Evolutionary conservation across 92 coral and sea anemone species (phyloP).

Genomic region (Epizoanthus stellaris): DNA sequence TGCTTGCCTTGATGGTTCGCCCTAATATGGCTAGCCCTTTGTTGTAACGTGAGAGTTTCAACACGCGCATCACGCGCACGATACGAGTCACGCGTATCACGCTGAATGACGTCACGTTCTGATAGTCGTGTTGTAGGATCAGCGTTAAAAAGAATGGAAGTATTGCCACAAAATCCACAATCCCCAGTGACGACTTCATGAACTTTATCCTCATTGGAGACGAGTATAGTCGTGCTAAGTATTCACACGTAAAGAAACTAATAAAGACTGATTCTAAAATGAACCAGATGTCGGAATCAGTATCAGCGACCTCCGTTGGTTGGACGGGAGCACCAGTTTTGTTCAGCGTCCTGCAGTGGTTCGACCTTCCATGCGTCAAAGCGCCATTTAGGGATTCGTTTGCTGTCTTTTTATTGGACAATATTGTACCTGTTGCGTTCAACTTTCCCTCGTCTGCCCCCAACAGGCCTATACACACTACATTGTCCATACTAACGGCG

Average conservation of each 20-base stretch:
- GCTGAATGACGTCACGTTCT: slow-evolving; percentile 74
- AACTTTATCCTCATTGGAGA: slow-evolving; percentile 73
- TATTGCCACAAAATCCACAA: slow-evolving; percentile 83
- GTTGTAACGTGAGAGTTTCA: slow-evolving; percentile 87
- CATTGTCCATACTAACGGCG: neutral
- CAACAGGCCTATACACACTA: neutral
- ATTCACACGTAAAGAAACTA: slow-evolving; percentile 80
- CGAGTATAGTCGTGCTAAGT: slow-evolving; percentile 66
- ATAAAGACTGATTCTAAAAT: slow-evolving; percentile 74
- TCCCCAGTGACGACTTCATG: slow-evolving; percentile 72
- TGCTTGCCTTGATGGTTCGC: slow-evolving; percentile 71
- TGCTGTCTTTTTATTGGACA: neutral
- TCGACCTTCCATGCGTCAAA: neutral
- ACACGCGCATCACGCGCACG: slow-evolving; percentile 79
- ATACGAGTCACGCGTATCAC: slow-evolving; percentile 89
- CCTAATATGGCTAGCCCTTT: slow-evolving; percentile 84
- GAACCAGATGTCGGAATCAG: slow-evolving; percentile 62
- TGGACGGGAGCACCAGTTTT: neutral
- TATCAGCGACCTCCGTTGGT: neutral
- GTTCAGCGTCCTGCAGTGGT: slow-evolving; percentile 1
- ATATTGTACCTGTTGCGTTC: too few species aligned
- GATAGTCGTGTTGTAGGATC: slow-evolving; percentile 45
- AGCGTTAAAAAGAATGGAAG: slow-evolving; percentile 81
- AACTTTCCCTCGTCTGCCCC: too few species aligned
- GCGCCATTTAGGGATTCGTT: neutral